These are phyloP conservation scores for Anomalospiza imberbis DNA, from an alignment of 2,797 vertebrate species.

Conservation along the genomic window DNA sequence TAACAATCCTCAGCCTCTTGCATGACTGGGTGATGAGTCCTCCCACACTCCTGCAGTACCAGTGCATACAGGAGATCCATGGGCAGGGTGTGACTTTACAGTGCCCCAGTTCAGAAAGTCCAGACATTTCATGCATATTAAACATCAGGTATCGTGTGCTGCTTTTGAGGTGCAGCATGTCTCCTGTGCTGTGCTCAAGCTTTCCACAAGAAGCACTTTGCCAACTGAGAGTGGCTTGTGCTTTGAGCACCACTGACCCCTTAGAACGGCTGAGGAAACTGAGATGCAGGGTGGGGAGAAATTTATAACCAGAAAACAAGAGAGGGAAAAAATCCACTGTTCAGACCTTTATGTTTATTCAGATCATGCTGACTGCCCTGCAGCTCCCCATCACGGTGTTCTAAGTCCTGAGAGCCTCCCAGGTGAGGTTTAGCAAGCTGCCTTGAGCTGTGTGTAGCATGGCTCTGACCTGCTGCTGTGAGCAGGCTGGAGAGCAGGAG, in stretches of 20 bases:
- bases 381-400: background rate
- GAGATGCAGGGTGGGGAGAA: background rate
- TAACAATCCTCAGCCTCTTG: background rate
- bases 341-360: background rate
- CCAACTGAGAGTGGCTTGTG: background rate
- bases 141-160: background rate
- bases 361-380: background rate
- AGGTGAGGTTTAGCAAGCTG: background rate
- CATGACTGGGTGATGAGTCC: slow-evolving; percentile 6
- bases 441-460: background rate
- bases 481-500: background rate
- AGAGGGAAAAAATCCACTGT: background rate
- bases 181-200: background rate
- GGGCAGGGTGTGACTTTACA: background rate
- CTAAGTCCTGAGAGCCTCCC: background rate
- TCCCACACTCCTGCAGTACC: background rate
- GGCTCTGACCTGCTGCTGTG: background rate
- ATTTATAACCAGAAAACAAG: background rate
- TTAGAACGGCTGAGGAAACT: background rate
- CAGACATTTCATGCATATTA: background rate
- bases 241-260: background rate
- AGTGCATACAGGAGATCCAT: background rate
- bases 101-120: background rate
- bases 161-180: background rate
- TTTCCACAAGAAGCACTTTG: background rate